These are phyloP conservation scores for Amaurobius ferox DNA, from an alignment of 2,888 invertebrate genomes.

Conservation along the genomic window DNA sequence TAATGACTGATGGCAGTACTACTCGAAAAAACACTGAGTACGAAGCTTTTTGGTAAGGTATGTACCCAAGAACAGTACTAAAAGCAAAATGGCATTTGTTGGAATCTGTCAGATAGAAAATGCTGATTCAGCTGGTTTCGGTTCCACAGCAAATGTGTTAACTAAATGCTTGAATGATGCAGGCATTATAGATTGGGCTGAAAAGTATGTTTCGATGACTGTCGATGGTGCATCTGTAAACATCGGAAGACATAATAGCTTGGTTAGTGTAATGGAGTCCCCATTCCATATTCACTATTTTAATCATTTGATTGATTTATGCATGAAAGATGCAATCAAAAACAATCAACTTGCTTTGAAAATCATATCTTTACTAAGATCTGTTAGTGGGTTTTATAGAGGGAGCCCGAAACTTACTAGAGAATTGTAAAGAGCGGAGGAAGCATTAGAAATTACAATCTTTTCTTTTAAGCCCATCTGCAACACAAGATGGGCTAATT, in stretches of 20 bases:
- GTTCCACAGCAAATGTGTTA: not conserved
- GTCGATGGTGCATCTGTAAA: conserved; percentile 21
- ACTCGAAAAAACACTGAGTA: conserved; percentile 17
- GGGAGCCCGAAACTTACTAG: conserved; percentile 2
- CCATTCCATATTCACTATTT: conserved; percentile 9
- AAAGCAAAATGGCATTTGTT: conserved; percentile 9
- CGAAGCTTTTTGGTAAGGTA: conserved; percentile 3
- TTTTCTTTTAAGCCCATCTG: conserved; percentile 7
- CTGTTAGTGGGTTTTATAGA: not conserved
- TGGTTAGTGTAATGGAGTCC: not conserved
- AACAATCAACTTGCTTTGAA: not conserved
- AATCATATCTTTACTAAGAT: not conserved
- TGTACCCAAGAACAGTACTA: not conserved
- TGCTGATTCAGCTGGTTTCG: not conserved
- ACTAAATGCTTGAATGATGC: not conserved
- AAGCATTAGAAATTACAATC: not conserved
- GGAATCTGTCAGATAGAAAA: conserved; percentile 11
- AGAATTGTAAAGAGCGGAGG: conserved; percentile 1
- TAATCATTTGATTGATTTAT: conserved; percentile 1
- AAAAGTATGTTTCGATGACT: not conserved
- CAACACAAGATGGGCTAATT: conserved; percentile 18
- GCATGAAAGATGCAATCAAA: conserved; percentile 15
- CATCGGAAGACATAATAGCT: not conserved
- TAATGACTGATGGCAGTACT: conserved; percentile 17
- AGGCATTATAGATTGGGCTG: not conserved